Conservation (phyloP, 30 jellyfish, hydroid and myxozoan genomes). For the Aurelia aurita region DNA sequence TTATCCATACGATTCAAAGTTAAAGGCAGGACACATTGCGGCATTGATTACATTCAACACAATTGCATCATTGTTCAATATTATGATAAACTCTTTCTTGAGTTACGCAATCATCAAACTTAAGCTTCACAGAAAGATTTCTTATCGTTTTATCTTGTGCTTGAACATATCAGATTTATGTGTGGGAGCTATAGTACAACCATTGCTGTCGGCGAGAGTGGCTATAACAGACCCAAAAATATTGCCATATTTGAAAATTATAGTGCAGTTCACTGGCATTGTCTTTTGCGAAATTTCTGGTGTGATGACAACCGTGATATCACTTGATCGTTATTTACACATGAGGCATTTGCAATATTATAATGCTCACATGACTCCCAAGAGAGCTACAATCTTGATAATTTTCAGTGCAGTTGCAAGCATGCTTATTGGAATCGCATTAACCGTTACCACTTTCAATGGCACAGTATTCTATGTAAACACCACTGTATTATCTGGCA, state of each 20-base stretch:
- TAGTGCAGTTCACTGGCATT: conserved; percentile 12
- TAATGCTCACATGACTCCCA: conserved; percentile 25
- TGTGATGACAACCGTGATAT: conserved; percentile 9
- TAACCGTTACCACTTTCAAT: conserved; percentile 2
- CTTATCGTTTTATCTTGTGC: conserved; percentile 20
- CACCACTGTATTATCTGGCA: conserved; percentile 11
- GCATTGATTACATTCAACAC: not conserved
- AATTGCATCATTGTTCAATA: conserved; percentile 24
- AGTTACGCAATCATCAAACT: not conserved
- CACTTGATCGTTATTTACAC: conserved; percentile 29
- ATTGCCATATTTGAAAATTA: not conserved
- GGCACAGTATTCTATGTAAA: not conserved
- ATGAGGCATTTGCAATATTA: conserved; percentile 36
- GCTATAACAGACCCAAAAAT: not conserved
- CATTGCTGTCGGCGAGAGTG: conserved; percentile 24
- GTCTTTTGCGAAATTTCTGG: conserved; percentile 18
- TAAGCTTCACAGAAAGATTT: conserved; percentile 2
- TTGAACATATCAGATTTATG: conserved; percentile 33
- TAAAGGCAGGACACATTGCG: not conserved
- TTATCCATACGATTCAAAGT: too few species aligned
- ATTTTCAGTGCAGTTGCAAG: not conserved
- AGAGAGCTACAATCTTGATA: conserved; percentile 18
- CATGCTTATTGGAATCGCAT: not conserved
- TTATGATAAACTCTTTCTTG: not conserved
- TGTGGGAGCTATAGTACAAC: conserved; percentile 26